phyloP scores from a whole-genome alignment of 1,140 invertebrate species.

The Drosophila pseudoobscura region DNA sequence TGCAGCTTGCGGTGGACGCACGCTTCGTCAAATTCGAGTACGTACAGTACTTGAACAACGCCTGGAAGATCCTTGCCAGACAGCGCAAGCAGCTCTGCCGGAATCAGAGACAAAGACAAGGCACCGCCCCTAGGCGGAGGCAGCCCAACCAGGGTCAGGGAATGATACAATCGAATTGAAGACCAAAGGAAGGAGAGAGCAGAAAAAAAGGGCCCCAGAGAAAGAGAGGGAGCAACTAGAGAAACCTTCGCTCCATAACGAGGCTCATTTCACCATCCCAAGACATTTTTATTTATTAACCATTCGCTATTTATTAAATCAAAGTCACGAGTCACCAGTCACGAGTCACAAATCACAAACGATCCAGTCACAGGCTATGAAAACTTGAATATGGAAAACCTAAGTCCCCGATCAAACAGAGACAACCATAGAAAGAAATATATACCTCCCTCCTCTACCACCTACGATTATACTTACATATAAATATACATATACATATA shows the following conservation, averaged over 20 bases:
- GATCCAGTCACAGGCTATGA: conserved; percentile 37
- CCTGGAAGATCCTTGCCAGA: conserved; percentile 32
- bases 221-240: conserved; percentile 2
- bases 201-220: background rate
- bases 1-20: conserved; percentile 24
- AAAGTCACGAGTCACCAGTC: conserved; percentile 4
- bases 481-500: conserved; percentile 7
- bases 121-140: no score
- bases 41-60: conserved; percentile 44
- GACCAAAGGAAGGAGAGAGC: no score
- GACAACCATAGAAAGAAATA: background rate
- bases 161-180: no score
- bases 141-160: no score
- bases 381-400: conserved; percentile 27
- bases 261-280: conserved; percentile 44
- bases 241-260: conserved; percentile 42
- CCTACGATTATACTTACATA: background rate
- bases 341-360: background rate
- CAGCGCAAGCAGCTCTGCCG: conserved; percentile 20
- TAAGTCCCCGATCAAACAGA: conserved; percentile 6
- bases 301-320: conserved; percentile 41
- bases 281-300: conserved; percentile 44
- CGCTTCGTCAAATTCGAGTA: conserved; percentile 54
- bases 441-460: no score
- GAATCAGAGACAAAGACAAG: background rate